Conservation (phyloP, 1,140 invertebrate species). For the Drosophila pandora region DNA sequence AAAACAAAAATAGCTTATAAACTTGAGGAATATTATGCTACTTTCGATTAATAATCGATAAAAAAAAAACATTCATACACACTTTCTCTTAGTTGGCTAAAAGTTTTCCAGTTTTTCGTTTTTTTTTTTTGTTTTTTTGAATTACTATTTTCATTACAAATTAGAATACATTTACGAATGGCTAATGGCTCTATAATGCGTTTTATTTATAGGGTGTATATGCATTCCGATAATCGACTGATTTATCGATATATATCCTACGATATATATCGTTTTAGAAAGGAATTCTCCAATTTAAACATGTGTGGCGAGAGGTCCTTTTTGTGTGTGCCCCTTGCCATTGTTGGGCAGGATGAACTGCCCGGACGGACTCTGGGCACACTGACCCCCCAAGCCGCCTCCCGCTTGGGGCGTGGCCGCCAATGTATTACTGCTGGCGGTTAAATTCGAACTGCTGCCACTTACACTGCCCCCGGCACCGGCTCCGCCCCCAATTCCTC, state of each 20-base stretch:
- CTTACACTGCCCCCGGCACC: constrained; percentile 63
- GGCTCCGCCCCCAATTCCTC: background rate
- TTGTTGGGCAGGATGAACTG: constrained; percentile 83
- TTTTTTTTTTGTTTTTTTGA: constrained; percentile 38
- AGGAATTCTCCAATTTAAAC: constrained; percentile 57
- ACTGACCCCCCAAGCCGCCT: constrained; percentile 22
- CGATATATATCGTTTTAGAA: background rate
- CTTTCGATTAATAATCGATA: constrained; percentile 2
- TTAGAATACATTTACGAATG: constrained; percentile 31
- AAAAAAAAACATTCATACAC: constrained; percentile 33
- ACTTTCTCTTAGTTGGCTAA: constrained; percentile 8
- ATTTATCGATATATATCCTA: background rate
- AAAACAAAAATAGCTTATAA: constrained; percentile 3
- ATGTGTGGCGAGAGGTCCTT: constrained; percentile 81
- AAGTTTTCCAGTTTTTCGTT: constrained; percentile 45
- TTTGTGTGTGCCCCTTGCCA: constrained; percentile 77
- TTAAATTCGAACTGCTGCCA: constrained; percentile 80
- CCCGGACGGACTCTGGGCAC: constrained; percentile 82
- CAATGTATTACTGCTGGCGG: constrained; percentile 79
- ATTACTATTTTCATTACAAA: constrained; percentile 10
- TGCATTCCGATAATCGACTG: constrained; percentile 3
- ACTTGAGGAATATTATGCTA: constrained; percentile 1
- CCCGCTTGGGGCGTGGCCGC: constrained; percentile 73
- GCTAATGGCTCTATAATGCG: constrained; percentile 41
- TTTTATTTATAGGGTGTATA: constrained; percentile 19